A percentile compares a stretch with the other conserved stretches of the same genome.
Evolutionary conservation across 64 coral and sea anemone genomes (phyloP).

Genomic region (Pachyseris speciosa): DNA sequence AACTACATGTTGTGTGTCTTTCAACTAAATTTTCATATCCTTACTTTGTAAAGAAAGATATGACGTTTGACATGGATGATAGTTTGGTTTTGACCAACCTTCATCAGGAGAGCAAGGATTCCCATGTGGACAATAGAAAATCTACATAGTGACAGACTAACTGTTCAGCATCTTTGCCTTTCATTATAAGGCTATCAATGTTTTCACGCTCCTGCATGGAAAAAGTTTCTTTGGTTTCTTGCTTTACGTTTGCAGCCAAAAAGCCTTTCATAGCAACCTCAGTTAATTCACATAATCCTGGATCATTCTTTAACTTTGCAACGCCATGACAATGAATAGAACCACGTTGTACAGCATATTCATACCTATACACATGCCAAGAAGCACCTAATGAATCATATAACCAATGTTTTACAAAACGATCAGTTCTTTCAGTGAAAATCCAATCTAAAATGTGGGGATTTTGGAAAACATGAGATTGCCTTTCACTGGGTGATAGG

Average conservation of each 20-base stretch:
- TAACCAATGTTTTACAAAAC: too few relatives aligned
- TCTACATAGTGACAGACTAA: conserved; percentile 43
- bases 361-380: conserved; percentile 55
- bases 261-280: conserved; percentile 18
- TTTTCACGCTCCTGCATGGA: background rate
- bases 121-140: conserved; percentile 18
- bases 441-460: conserved; percentile 53
- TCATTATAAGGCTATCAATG: background rate
- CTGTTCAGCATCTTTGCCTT: conserved; percentile 8
- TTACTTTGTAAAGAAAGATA: background rate
- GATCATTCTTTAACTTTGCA: conserved; percentile 47
- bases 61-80: conserved; percentile 33
- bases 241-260: background rate
- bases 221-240: background rate
- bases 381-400: conserved; percentile 10
- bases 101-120: too few relatives aligned
- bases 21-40: too few relatives aligned
- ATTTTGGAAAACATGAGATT: conserved; percentile 27
- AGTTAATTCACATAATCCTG: conserved; percentile 34
- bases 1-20: too few relatives aligned
- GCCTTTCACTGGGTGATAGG: background rate
- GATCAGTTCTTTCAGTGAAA: conserved; percentile 43
- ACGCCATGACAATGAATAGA: conserved; percentile 46
- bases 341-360: conserved; percentile 42
- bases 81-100: conserved; percentile 37